Evolutionary conservation across 2,113 vertebrate genomes (phyloP), one percentile per base, ranked within the genome.

Genomic region (Parus major): DNA sequence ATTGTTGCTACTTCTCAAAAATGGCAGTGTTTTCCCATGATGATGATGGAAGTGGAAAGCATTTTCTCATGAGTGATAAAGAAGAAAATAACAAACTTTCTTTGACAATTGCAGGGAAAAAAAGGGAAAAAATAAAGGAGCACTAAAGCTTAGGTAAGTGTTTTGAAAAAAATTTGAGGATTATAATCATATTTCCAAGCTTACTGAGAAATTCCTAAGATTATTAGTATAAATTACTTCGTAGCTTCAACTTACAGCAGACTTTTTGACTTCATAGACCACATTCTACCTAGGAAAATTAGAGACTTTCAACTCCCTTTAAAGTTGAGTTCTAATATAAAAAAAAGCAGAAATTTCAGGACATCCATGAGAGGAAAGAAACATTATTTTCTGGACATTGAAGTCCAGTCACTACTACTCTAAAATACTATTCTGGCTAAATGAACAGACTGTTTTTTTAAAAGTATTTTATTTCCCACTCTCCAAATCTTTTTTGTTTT

Each of bases 11-110:
- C 27, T n/a, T 75, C 50, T 57, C 50, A 82, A 95, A 71, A 75
- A 44, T 16, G 1, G 31, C 14, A 78, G 44, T 53, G 85, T 90
- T 91, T 92, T 78, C 84, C 36, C 31, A 20, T 10, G 39, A 59
- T 76, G 53, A 52, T 66, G 65, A 63, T 80, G 20, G 42, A 90
- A 97, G 88, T 35, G 15, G 12, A 81, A 90, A 76, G 46, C 12
- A 56, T 87, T 68, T 82, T 56, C 71, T 82, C 55, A 61, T 6
- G 83, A 69, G 13, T 8, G 13, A n/a, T 52, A 39, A 56, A 57
- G 33, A 71, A 47, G 10, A 82, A 89, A 68, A 42, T 36, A 57
- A 64, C 1, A 7, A 80, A 35, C 5, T 10, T 55, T 35, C 29
- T 47, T 39, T 61, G 46, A 42, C 15, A 73, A 42, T 4, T 52